phyloP scores from a whole-genome alignment of 2,888 invertebrate genomes.

The Trachelus tabidus region DNA sequence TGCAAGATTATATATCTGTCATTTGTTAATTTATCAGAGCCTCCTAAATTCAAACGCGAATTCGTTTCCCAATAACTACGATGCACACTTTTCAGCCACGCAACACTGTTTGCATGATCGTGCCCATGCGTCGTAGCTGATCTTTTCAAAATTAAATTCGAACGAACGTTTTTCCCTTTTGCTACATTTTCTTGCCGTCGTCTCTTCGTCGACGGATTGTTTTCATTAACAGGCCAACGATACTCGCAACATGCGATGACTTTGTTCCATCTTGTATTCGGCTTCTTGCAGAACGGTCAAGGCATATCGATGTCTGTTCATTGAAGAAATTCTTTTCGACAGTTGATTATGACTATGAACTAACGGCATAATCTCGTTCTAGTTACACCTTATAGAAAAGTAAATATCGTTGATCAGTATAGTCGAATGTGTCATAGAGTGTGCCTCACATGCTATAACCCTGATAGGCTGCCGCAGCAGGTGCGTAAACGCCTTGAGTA shows the following conservation, averaged over 20 bases:
- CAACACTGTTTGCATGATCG: neutral
- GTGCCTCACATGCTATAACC: constrained; percentile 74
- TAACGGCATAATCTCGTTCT: constrained; percentile 46
- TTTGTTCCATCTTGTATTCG: constrained; percentile 10
- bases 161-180: constrained; percentile 12
- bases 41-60: neutral
- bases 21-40: neutral
- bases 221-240: constrained; percentile 14
- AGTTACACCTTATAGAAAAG: constrained; percentile 61
- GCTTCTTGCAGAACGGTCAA: neutral
- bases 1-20: neutral
- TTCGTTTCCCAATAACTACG: neutral
- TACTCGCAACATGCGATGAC: constrained; percentile 30
- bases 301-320: neutral
- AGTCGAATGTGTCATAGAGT: constrained; percentile 32
- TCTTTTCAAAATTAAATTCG: neutral
- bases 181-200: constrained; percentile 12
- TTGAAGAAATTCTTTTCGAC: neutral
- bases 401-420: constrained; percentile 53
- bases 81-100: neutral
- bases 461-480: constrained; percentile 71
- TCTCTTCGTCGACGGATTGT: neutral
- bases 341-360: constrained; percentile 41
- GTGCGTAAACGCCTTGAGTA: constrained; percentile 61
- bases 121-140: neutral